A percentile compares a stretch with the other conserved stretches of the same genome.
These are phyloP conservation scores for Anseranas semipalmata DNA, from an alignment of 2,113 vertebrate species.

Conservation along the genomic window DNA sequence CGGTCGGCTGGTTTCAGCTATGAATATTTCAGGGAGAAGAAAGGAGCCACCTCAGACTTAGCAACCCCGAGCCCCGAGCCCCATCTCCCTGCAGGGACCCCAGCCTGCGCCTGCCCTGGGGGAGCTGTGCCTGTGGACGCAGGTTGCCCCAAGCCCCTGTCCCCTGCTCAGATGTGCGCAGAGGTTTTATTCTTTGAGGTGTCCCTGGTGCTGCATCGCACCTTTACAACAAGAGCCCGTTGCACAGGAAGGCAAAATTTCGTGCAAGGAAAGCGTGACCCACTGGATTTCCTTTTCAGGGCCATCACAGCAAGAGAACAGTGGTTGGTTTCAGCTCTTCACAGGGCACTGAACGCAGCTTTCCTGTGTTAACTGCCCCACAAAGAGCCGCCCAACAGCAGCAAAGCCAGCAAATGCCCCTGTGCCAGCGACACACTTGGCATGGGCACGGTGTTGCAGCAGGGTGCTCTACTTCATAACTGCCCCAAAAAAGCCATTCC, in stretches of 20 bases:
- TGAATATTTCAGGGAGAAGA: not conserved
- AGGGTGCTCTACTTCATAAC: no score
- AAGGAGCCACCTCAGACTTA: not conserved
- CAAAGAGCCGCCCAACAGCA: no score
- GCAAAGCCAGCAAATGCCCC: not conserved
- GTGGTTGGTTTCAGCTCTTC: not conserved
- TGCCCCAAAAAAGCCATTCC: no score
- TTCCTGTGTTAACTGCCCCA: no score
- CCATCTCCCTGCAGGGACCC: rapidly evolving
- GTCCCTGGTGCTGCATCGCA: not conserved
- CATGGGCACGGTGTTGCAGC: no score
- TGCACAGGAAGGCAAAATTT: not conserved
- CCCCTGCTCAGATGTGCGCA: rapidly evolving
- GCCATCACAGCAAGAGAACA: not conserved
- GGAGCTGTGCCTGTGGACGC: not conserved
- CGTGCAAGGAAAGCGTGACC: not conserved
- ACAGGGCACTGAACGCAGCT: not conserved
- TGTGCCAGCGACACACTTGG: not conserved
- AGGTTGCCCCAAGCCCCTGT: not conserved
- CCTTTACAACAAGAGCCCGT: rapidly evolving
- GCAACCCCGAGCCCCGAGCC: rapidly evolving
- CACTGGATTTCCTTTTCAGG: not conserved
- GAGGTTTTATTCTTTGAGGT: not conserved
- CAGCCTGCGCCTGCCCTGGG: not conserved
- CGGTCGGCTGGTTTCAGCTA: slow-evolving; percentile 96